A percentile compares a stretch with the other conserved stretches of the same genome.
These are phyloP conservation scores for Neelides sp. DNA, from an alignment of 1,140 invertebrate genomes.

Conservation along the genomic window DNA sequence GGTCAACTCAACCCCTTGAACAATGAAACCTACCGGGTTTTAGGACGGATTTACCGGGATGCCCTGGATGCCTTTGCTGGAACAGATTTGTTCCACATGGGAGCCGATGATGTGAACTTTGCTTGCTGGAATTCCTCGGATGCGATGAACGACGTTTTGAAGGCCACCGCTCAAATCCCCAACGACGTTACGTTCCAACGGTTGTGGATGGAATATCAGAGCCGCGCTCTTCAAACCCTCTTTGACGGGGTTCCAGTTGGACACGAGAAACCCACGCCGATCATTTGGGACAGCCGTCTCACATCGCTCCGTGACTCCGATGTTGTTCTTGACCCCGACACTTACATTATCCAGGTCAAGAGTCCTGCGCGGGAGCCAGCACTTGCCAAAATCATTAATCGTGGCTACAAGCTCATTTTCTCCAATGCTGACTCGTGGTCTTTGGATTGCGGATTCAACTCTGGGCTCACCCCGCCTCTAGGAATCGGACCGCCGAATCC, in stretches of 20 bases:
- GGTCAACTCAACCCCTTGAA: slow-evolving; percentile 36
- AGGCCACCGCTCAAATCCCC: slow-evolving; percentile 31
- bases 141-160: slow-evolving; percentile 40
- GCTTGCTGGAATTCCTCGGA: slow-evolving; percentile 63
- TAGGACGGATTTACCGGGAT: slow-evolving; percentile 29
- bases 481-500: slow-evolving; percentile 22
- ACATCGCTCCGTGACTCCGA: slow-evolving; percentile 30
- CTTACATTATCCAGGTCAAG: slow-evolving; percentile 59
- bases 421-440: slow-evolving; percentile 32
- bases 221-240: slow-evolving; percentile 28
- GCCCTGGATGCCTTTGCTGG: slow-evolving; percentile 26
- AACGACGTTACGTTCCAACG: slow-evolving; percentile 32
- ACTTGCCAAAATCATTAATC: slow-evolving; percentile 30
- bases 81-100: slow-evolving; percentile 75
- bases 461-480: slow-evolving; percentile 33
- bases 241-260: slow-evolving; percentile 24
- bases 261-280: slow-evolving; percentile 26
- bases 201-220: slow-evolving; percentile 31
- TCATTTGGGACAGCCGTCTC: slow-evolving; percentile 31
- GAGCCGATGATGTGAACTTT: slow-evolving; percentile 67
- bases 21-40: slow-evolving; percentile 32
- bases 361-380: slow-evolving; percentile 40
- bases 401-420: slow-evolving; percentile 32
- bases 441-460: slow-evolving; percentile 37
- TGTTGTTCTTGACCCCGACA: slow-evolving; percentile 46